Percentiles rank a stretch among this genome's conserved stretches.
Evolutionary conservation across 2,888 invertebrate genomes (phyloP).

Genomic region (Yponomeuta cagnagella): DNA sequence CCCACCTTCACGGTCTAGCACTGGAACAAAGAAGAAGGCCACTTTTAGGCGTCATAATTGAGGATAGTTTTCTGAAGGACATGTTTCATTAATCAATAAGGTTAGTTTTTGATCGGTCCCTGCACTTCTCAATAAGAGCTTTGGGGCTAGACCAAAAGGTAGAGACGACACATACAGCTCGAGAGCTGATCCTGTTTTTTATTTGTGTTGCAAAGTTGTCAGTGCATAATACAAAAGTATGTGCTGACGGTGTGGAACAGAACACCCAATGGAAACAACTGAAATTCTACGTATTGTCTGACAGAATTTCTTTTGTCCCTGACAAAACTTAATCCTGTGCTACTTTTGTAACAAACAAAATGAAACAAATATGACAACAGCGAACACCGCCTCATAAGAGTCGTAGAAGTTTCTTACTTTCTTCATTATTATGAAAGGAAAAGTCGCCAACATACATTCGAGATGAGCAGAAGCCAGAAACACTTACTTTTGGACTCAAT

Average conservation of each 20-base stretch:
- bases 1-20: slow-evolving; percentile 53
- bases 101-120: too few species aligned
- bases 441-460: not conserved
- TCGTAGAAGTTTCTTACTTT: not conserved
- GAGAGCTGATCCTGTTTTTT: too few species aligned
- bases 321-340: not conserved
- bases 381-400: not conserved
- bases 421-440: not conserved
- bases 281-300: not conserved
- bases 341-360: not conserved
- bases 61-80: too few species aligned
- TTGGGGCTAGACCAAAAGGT: too few species aligned
- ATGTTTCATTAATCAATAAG: too few species aligned
- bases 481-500: not conserved
- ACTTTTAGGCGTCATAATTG: not conserved
- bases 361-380: not conserved
- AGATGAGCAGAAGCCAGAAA: not conserved
- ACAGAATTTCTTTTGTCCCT: not conserved
- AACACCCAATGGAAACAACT: not conserved
- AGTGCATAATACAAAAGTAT: too few species aligned
- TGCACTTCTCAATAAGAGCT: too few species aligned
- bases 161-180: too few species aligned
- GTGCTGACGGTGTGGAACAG: too few species aligned
- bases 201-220: too few species aligned
- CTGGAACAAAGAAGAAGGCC: slow-evolving; percentile 49